These are phyloP conservation scores for Oryctolagus cuniculus DNA, from an alignment of 2,113 vertebrate genomes.

Conservation along the genomic window mOryCun1.1 NC_091443.1:110073501-110074000, in stretches of 20 bases:
- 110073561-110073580: not conserved
- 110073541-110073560: not conserved
- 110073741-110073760: not conserved
- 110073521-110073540: constrained; percentile 46
- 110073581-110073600: not conserved
- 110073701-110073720: not conserved
- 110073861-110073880: not conserved
- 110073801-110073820: not conserved
- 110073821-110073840: not conserved
- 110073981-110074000: not conserved
- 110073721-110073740: not conserved
- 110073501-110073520: constrained; percentile 75
- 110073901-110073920: no score
- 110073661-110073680: not conserved
- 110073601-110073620: not conserved
- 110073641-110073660: not conserved
- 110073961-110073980: no score
- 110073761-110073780: not conserved
- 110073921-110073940: not conserved
- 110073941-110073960: not conserved
- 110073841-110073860: constrained; percentile 6
- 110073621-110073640: not conserved
- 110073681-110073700: not conserved
- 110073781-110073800: not conserved
- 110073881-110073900: not conserved